Base-by-base conservation (phyloP, 2,888 invertebrate species). In the Drosophila rellima region DNA sequence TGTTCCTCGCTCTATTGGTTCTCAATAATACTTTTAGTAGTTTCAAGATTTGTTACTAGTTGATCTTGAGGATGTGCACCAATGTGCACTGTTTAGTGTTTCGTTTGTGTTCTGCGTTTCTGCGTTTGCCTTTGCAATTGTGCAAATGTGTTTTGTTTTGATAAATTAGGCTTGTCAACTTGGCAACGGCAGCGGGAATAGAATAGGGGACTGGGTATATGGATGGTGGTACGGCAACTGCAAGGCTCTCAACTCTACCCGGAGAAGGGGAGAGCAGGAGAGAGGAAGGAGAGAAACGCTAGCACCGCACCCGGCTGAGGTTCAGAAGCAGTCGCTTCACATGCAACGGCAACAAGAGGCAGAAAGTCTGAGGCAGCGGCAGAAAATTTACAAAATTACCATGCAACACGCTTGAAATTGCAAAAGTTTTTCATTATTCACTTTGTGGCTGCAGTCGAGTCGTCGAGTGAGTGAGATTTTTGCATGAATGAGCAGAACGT, bases 151-250 rank as follows among this genome's bases (percentile, higher is more conserved):
- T 89, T 86, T 87, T 87, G 85, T 89, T 90, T 88, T 90, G 88
- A 90, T 90, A 90, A 91, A 91, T 91, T 89, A 90, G 91, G 91
- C 91, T 89, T 91, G 91, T 88, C 91, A 91, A 90, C 90, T 90
- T 74, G 77, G 80, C 74, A 78, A 82, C 70, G 67, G 82, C 52
- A 63, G 45, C 65, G 70, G 62, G 52, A 70, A 65, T 18, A 15
- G 57, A 8, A 33, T 5, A 26, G 29, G 45, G 69, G 42, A 44
- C n/a, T 37, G 31, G 40, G 65, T 11, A 26, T 48, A 47, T 31
- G 55, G 31, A 10, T 15, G 29, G 13, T 5, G 18, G 55, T 50
- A 71, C 13, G 42, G 70, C 60, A 61, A 64, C 44, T 37, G 70
- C 62, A 64, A 65, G 61, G 61, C 82, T 78, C 65, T 64, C 85